Base-by-base conservation (phyloP, 2,113 vertebrate genomes). In the Ondatra zibethicus region DNA sequence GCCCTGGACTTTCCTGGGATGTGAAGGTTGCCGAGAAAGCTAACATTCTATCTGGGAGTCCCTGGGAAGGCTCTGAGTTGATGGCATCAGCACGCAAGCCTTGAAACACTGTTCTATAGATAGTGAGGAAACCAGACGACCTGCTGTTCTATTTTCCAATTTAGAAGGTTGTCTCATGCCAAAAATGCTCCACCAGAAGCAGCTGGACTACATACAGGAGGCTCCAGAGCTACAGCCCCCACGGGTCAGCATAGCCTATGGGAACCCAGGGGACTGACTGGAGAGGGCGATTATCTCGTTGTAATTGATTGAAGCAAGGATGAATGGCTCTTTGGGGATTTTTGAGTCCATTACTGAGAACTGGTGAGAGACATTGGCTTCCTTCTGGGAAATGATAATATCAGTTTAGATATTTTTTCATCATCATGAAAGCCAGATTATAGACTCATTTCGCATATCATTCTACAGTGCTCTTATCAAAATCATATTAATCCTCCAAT, bases 391-490 rank as follows among this genome's bases (percentile, higher is more conserved):
- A 92, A 89, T 36, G 70, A 92, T 96, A 58, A 11, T 78, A 80
- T 78, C 95, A n/a, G n/a, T 85, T 76, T 91, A 89, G 45, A 92
- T 65, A 42, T 93, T 95, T 96, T 95, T 93, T 82, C 76, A 80
- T 95, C 31, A 29, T 87, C 33, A 5, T 82, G 81, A 96, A 96
- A 97, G 93, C 39, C 31, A 36, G 63, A 88, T 96, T 87, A 94
- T 66, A 93, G 73, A 87, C 29, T 94, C 39, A 70, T 88, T 94
- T 96, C 27, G 17, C 33, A 5, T 88, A 81, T 86, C 73, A 68
- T n/a, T 92, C 77, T 25, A 36, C 47, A 86, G 55, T 42, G 63
- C 77, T 94, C 91, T 94, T 89, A 75, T 47, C 87, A 4, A 93
- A 96, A 93, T 81, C 80, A 39, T 66, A 14, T 78, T 89, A 89